Conservation (phyloP, 2,888 invertebrate species). For the Polyploca ridens region DNA sequence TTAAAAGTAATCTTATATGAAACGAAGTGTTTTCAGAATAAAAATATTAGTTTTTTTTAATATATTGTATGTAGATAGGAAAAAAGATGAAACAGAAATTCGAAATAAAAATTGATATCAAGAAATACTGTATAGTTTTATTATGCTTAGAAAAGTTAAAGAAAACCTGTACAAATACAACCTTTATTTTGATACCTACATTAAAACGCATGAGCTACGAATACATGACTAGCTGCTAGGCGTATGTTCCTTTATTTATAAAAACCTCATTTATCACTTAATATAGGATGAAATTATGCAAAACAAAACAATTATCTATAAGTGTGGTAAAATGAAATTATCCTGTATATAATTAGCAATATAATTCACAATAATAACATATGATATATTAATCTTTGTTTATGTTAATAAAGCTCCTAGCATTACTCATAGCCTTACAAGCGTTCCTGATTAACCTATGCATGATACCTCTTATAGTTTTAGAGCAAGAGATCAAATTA, state of each 20-base stretch:
- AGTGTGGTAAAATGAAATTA: constrained; percentile 26
- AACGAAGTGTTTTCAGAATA: no score
- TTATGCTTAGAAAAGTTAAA: neutral
- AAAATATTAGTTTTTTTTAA: no score
- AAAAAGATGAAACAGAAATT: neutral
- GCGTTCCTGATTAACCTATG: constrained; percentile 16
- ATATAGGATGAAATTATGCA: constrained; percentile 12
- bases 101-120: neutral
- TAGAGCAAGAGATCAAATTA: neutral
- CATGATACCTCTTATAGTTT: neutral
- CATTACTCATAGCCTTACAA: constrained; percentile 44
- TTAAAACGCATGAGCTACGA: constrained; percentile 19
- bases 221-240: constrained; percentile 49
- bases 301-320: neutral
- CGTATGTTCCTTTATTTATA: constrained; percentile 13
- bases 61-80: neutral
- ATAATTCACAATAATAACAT: constrained; percentile 30
- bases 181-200: constrained; percentile 24
- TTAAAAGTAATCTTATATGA: no score
- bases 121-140: neutral
- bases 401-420: constrained; percentile 46
- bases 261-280: neutral
- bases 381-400: constrained; percentile 34
- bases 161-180: constrained; percentile 10
- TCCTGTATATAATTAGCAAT: constrained; percentile 25